phyloP scores from a whole-genome alignment of 2,797 vertebrate genomes.

The Ctenopoma kingsleyae region DNA sequence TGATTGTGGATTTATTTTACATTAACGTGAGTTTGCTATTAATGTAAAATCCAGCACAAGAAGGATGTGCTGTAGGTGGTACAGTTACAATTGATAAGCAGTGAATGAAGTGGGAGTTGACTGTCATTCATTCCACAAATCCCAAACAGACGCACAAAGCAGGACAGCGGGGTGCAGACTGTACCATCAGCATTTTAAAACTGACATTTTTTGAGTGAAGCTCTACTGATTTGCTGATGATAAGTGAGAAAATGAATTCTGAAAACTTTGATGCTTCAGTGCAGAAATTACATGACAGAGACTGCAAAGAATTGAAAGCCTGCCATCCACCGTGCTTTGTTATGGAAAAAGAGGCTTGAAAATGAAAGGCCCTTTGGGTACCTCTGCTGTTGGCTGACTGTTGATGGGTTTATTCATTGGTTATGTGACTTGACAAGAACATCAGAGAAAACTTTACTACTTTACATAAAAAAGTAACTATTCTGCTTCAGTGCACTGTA shows the following conservation, averaged over 20 bases:
- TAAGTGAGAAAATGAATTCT: constrained; percentile 37
- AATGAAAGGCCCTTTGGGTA: constrained; percentile 37
- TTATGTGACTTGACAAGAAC: constrained; percentile 23
- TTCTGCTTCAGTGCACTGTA: neutral
- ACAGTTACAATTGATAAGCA: neutral
- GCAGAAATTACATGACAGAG: constrained; percentile 11
- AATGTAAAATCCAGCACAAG: neutral
- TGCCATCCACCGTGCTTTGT: neutral
- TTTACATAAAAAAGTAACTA: neutral
- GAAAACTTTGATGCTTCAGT: constrained; percentile 17
- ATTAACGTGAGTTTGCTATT: neutral
- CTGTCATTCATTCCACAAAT: constrained; percentile 32
- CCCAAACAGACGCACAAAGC: constrained; percentile 2
- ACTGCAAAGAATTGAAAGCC: constrained; percentile 10
- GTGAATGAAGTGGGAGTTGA: constrained; percentile 23
- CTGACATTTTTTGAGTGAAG: neutral
- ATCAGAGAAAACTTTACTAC: constrained; percentile 6
- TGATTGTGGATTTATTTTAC: neutral
- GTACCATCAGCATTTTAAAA: constrained; percentile 27
- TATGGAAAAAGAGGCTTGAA: constrained; percentile 20
- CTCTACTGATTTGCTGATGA: constrained; percentile 3
- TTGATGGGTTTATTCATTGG: constrained; percentile 41
- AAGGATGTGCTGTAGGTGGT: neutral
- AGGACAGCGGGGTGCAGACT: neutral
- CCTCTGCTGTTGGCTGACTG: constrained; percentile 34